Conservation (phyloP, 1,140 invertebrate species). For the Bombus confusus region DNA sequence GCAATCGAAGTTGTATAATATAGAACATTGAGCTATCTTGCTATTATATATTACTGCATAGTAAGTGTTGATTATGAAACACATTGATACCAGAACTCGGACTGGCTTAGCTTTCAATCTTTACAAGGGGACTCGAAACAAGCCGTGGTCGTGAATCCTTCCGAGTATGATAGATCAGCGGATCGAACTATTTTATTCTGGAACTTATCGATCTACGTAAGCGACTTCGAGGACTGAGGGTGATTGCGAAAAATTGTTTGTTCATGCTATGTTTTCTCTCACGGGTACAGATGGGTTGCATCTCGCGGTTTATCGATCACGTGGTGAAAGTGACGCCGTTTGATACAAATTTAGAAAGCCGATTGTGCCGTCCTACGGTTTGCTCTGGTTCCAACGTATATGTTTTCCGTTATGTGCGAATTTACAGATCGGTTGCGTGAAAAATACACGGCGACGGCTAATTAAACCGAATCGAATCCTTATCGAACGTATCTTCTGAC, state of each 20-base stretch:
- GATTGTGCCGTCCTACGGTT: slow-evolving; percentile 45
- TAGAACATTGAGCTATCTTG: background rate
- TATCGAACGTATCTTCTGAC: background rate
- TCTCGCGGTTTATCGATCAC: slow-evolving; percentile 68
- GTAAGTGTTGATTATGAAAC: slow-evolving; percentile 20
- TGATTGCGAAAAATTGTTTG: slow-evolving; percentile 31
- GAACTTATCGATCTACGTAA: slow-evolving; percentile 19
- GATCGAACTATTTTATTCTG: background rate
- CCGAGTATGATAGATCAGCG: slow-evolving; percentile 7
- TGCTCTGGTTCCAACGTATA: slow-evolving; percentile 32
- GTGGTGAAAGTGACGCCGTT: slow-evolving; percentile 74
- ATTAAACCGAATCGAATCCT: slow-evolving; percentile 29
- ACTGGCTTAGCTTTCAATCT: background rate
- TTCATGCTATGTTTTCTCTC: slow-evolving; percentile 39
- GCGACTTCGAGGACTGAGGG: background rate
- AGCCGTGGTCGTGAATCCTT: background rate
- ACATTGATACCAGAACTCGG: slow-evolving; percentile 3
- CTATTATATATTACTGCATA: background rate
- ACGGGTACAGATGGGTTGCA: slow-evolving; percentile 17
- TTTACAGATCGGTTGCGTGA: background rate
- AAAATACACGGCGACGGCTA: background rate
- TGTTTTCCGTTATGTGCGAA: background rate
- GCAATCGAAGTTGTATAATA: slow-evolving; percentile 10
- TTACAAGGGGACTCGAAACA: background rate
- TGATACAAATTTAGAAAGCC: slow-evolving; percentile 79